phyloP scores from a whole-genome alignment of 2,888 invertebrate species.

The Orthosia incerta region DNA sequence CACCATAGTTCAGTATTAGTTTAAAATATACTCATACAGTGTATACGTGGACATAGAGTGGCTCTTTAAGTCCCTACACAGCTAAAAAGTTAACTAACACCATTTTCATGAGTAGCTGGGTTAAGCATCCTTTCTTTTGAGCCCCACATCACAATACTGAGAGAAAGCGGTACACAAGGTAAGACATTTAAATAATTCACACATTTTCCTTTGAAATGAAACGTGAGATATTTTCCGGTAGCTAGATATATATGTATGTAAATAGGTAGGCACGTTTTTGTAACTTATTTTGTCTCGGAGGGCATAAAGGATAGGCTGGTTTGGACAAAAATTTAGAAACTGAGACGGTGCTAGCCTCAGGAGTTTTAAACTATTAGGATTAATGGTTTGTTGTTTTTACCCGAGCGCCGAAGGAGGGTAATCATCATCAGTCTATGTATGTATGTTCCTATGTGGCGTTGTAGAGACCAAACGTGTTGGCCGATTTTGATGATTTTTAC shows the following conservation, averaged over 20 bases:
- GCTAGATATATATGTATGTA: neutral
- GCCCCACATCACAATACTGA: neutral
- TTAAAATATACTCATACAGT: no score
- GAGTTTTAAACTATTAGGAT: neutral
- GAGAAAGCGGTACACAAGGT: neutral
- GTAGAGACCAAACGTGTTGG: no score
- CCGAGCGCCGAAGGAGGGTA: no score
- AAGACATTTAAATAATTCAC: constrained; percentile 40
- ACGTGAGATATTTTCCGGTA: constrained; percentile 9
- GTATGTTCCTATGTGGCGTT: no score
- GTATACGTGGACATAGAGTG: no score
- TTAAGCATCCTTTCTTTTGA: constrained; percentile 5
- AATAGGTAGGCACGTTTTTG: constrained; percentile 14
- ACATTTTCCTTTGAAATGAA: neutral
- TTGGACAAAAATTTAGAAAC: constrained; percentile 8
- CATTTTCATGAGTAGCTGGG: neutral
- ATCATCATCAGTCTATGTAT: no score
- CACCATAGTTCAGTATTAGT: neutral
- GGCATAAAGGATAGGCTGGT: neutral
- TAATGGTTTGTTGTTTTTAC: constrained; percentile 7
- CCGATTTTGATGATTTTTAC: no score
- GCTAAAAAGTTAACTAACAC: neutral
- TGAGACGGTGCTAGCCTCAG: neutral
- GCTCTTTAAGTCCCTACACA: neutral
- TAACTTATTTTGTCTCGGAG: constrained; percentile 37